phyloP scores from a whole-genome alignment of 2,113 vertebrate species.

The Sinocyclocheilus anophthalmus region DNA sequence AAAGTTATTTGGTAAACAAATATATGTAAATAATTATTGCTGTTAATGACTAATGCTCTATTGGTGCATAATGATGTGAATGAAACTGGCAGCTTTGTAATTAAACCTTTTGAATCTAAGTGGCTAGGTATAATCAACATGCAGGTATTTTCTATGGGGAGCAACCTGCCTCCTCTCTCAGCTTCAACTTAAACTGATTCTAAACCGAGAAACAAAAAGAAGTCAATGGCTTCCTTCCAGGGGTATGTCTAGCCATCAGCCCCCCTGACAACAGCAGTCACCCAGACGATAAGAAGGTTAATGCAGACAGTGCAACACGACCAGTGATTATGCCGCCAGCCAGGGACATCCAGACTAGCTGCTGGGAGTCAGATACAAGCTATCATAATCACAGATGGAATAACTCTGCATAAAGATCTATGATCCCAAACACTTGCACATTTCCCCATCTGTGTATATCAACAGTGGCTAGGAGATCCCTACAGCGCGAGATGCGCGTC shows the following conservation, averaged over 20 bases:
- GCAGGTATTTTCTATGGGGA: slow-evolving; percentile 65
- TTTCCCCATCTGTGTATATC: slow-evolving; percentile 12
- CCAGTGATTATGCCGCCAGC: slow-evolving; percentile 27
- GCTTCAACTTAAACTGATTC: slow-evolving; percentile 63
- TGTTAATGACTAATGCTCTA: not conserved
- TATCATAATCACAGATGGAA: not conserved
- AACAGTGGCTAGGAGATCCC: slow-evolving; percentile 11
- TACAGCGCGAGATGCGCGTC: not conserved
- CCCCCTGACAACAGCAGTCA: slow-evolving; percentile 57
- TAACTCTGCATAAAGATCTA: slow-evolving; percentile 12
- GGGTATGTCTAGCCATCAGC: slow-evolving; percentile 62
- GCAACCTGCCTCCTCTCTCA: slow-evolving; percentile 58
- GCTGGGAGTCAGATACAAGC: slow-evolving; percentile 13
- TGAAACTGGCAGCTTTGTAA: too few relatives aligned
- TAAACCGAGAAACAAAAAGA: slow-evolving; percentile 60
- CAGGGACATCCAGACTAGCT: slow-evolving; percentile 28
- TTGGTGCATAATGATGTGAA: not conserved
- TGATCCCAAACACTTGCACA: not conserved
- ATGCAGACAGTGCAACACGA: slow-evolving; percentile 58
- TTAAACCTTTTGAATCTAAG: not conserved
- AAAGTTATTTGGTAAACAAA: too few relatives aligned
- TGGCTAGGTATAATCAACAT: not conserved
- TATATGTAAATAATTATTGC: not conserved
- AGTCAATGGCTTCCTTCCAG: slow-evolving; percentile 59
- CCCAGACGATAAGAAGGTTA: slow-evolving; percentile 66